Percentiles rank a stretch among this genome's conserved stretches.
These are phyloP conservation scores for Notolepis coatsorum DNA, from an alignment of 2,797 vertebrate genomes.

Conservation along the genomic window DNA sequence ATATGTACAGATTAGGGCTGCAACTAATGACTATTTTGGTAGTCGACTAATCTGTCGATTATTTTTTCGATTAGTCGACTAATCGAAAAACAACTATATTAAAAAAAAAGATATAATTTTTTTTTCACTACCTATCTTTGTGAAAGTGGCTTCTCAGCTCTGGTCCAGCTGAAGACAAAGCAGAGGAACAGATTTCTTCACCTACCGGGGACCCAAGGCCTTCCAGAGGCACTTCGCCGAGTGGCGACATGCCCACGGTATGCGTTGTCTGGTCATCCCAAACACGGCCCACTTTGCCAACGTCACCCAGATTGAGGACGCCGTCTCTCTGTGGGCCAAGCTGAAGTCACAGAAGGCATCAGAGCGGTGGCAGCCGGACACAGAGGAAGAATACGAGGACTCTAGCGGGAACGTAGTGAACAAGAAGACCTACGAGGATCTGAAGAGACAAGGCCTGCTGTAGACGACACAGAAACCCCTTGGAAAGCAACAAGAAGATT, in stretches of 20 bases:
- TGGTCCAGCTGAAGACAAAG: too few relatives aligned
- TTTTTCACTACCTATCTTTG: too few relatives aligned
- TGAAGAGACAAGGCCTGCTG: constrained; percentile 96
- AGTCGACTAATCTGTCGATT: too few relatives aligned
- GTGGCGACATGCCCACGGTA: constrained; percentile 97
- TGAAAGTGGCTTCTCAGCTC: too few relatives aligned
- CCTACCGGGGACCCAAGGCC: constrained; percentile 96
- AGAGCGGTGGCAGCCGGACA: constrained; percentile 98
- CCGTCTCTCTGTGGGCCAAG: constrained; percentile 96
- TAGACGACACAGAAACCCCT: too few relatives aligned
- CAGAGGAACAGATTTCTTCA: too few relatives aligned
- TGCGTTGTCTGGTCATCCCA: constrained; percentile 97
- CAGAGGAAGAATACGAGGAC: constrained; percentile 99
- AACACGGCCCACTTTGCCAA: constrained; percentile 99
- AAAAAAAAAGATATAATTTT: too few relatives aligned
- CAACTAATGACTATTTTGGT: too few relatives aligned
- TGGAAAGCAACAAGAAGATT: too few relatives aligned
- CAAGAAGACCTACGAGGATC: constrained; percentile 98
- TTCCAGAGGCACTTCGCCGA: constrained; percentile 99
- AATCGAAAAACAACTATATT: too few relatives aligned
- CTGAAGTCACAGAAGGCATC: constrained; percentile 96
- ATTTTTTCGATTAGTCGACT: too few relatives aligned
- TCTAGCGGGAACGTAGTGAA: constrained; percentile 98
- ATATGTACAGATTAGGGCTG: too few relatives aligned
- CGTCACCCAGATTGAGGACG: constrained; percentile 98